A percentile compares a stretch with the other conserved stretches of the same genome.
phyloP scores from a whole-genome alignment of 2,888 invertebrate species.

The Liposcelis brunnea region DNA sequence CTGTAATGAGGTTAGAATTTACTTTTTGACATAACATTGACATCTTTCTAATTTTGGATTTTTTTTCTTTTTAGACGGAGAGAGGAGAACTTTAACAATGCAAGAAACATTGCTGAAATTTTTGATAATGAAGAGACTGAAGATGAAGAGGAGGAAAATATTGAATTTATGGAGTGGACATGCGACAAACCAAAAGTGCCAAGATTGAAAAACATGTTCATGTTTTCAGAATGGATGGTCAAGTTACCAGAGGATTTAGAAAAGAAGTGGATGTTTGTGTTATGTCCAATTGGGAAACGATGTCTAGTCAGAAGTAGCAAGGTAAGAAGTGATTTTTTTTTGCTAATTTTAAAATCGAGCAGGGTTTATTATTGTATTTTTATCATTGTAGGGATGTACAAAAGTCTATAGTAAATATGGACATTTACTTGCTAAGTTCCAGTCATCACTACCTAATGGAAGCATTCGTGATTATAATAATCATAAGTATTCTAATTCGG shows the following conservation, averaged over 20 bases:
- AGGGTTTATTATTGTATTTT: too few relatives aligned
- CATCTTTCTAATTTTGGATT: neutral
- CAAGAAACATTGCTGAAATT: constrained; percentile 10
- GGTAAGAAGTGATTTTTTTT: too few relatives aligned
- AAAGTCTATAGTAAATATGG: too few relatives aligned
- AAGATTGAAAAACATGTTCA: constrained; percentile 24
- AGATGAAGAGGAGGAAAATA: constrained; percentile 8
- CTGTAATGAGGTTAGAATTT: too few relatives aligned
- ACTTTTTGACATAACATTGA: constrained; percentile 8
- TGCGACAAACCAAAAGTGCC: constrained; percentile 6
- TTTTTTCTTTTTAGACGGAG: constrained; percentile 15
- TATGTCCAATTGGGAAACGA: constrained; percentile 35
- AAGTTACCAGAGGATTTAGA: constrained; percentile 31
- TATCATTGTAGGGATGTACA: too few relatives aligned
- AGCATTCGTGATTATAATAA: too few relatives aligned
- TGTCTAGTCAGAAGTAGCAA: constrained; percentile 31
- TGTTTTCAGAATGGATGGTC: constrained; percentile 42
- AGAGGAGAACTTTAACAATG: constrained; percentile 17
- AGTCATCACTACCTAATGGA: too few relatives aligned
- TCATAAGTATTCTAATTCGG: constrained; percentile 13
- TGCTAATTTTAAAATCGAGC: too few relatives aligned
- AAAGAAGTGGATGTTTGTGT: constrained; percentile 20
- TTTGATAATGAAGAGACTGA: too few relatives aligned
- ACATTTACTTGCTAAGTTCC: too few relatives aligned
- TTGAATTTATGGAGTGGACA: constrained; percentile 7